Conservation (phyloP, 1,140 invertebrate species). For the Diuraphis noxia region DNA sequence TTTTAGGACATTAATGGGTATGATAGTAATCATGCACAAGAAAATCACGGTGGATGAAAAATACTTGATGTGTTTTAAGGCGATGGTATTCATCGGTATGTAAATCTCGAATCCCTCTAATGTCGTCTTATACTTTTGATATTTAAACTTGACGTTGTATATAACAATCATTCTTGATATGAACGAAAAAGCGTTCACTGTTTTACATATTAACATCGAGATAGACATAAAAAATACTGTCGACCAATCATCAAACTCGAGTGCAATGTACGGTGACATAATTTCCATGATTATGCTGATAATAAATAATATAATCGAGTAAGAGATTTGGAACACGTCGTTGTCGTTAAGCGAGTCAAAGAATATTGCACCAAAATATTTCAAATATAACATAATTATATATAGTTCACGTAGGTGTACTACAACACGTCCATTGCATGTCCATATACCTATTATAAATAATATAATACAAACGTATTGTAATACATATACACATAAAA, state of each 20-base stretch:
- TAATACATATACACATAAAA: too few relatives aligned
- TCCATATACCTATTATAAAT: background rate
- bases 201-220: background rate
- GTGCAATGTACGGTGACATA: background rate
- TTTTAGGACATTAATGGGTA: background rate
- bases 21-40: background rate
- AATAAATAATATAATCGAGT: background rate
- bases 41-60: background rate
- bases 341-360: background rate
- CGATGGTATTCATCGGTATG: background rate
- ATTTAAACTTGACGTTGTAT: background rate
- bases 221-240: background rate
- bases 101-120: conserved; percentile 14
- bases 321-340: background rate
- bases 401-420: background rate
- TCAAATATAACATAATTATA: background rate
- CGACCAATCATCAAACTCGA: background rate
- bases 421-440: background rate
- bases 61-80: background rate
- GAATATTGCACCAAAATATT: background rate
- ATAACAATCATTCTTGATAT: background rate
- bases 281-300: background rate
- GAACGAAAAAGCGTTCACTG: background rate
- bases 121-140: background rate
- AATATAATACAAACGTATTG: too few relatives aligned